phyloP scores from a whole-genome alignment of 2,113 vertebrate species.

The Amblyornis subalaris region DNA sequence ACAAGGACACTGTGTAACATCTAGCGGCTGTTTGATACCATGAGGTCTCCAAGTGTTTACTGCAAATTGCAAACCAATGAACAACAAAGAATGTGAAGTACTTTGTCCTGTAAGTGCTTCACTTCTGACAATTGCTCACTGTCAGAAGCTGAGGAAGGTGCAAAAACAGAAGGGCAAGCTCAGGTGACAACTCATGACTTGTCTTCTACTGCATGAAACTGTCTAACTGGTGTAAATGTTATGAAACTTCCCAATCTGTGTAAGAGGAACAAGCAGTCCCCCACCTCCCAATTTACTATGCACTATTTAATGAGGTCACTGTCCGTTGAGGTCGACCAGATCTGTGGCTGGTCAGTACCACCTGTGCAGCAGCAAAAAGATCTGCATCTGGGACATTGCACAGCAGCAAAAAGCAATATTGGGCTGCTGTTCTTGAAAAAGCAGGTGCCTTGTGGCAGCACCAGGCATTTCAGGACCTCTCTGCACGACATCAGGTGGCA shows the following conservation, averaged over 20 bases:
- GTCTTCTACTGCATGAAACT: background rate
- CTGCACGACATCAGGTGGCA: rapidly evolving
- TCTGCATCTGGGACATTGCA: background rate
- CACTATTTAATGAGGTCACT: background rate
- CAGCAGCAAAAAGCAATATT: background rate
- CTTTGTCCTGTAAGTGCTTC: background rate
- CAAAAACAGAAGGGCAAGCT: background rate
- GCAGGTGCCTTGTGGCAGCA: background rate
- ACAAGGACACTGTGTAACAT: background rate
- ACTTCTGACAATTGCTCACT: background rate
- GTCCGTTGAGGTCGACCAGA: background rate
- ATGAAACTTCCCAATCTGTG: background rate
- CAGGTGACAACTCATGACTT: background rate
- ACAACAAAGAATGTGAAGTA: background rate
- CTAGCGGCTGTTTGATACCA: background rate
- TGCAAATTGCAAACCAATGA: background rate
- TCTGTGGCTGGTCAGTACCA: background rate
- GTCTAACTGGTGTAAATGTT: background rate
- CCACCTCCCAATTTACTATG: background rate
- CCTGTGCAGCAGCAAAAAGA: background rate
- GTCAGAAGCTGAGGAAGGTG: background rate
- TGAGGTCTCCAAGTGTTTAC: background rate
- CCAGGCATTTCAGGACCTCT: background rate
- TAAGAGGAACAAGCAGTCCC: background rate
- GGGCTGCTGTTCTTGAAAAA: background rate